A percentile compares a stretch with the other conserved stretches of the same genome.
Conservation (phyloP, 1,140 invertebrate genomes). For the Calliopsis andreniformis region DNA sequence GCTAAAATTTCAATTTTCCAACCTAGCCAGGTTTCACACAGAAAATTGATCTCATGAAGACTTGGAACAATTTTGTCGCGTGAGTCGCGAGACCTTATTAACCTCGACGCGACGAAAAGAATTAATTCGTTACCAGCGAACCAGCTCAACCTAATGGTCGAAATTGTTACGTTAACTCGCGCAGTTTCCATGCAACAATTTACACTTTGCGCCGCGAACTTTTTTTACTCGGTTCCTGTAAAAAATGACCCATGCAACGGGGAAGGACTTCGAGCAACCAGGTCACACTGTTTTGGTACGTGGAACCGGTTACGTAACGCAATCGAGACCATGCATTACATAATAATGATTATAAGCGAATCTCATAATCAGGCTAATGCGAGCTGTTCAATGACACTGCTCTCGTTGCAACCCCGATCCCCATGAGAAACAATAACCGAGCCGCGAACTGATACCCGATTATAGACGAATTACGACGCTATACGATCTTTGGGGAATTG, state of each 20-base stretch:
- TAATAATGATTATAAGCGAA: conserved; percentile 54
- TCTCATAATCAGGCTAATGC: conserved; percentile 52
- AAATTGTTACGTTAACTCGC: conserved; percentile 28
- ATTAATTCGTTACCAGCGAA: conserved; percentile 67
- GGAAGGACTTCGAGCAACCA: background rate
- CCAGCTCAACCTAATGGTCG: conserved; percentile 28
- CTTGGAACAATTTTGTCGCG: conserved; percentile 31
- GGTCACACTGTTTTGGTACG: conserved; percentile 18
- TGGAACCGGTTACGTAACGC: conserved; percentile 38
- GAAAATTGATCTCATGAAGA: background rate
- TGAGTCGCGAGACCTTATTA: conserved; percentile 55
- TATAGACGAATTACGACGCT: background rate
- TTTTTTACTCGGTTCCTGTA: background rate
- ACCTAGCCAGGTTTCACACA: background rate
- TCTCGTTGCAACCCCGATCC: background rate
- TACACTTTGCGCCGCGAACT: background rate
- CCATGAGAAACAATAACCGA: conserved; percentile 31
- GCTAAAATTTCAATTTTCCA: background rate
- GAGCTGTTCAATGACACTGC: conserved; percentile 37
- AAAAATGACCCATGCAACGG: background rate
- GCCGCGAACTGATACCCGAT: background rate
- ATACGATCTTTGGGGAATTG: background rate
- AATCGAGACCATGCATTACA: conserved; percentile 38
- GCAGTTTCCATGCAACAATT: conserved; percentile 1
- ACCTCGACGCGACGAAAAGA: conserved; percentile 63